Percentiles rank a stretch among this genome's conserved stretches.
phyloP scores from a whole-genome alignment of 2,888 invertebrate species.

The Agrilus cyanescens region DNA sequence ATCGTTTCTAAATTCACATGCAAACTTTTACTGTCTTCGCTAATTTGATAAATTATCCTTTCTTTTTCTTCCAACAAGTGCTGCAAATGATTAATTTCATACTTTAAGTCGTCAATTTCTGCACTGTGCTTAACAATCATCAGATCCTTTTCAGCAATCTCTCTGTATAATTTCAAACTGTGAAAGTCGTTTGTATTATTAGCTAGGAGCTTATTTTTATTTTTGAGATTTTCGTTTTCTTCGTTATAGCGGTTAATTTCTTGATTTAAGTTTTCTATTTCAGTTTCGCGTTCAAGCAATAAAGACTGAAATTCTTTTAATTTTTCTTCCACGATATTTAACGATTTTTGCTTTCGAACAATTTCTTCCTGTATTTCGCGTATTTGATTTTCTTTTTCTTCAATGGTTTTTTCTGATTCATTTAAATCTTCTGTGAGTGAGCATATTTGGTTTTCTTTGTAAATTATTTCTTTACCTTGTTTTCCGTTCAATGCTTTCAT shows the following conservation, averaged over 20 bases:
- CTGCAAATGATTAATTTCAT: slow-evolving; percentile 45
- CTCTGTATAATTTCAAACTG: slow-evolving; percentile 15
- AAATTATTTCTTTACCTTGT: slow-evolving; percentile 23
- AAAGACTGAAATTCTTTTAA: slow-evolving; percentile 25
- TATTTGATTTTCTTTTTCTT: slow-evolving; percentile 24
- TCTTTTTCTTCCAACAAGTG: slow-evolving; percentile 48
- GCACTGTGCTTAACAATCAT: slow-evolving; percentile 19
- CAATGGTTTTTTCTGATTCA: slow-evolving; percentile 7
- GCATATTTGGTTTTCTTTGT: slow-evolving; percentile 20
- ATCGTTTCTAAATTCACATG: slow-evolving; percentile 42
- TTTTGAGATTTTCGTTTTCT: slow-evolving; percentile 35
- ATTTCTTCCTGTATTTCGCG: slow-evolving; percentile 23
- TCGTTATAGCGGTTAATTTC: slow-evolving; percentile 41
- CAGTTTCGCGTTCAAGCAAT: slow-evolving; percentile 38
- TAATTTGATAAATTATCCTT: slow-evolving; percentile 45
- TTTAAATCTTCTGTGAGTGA: slow-evolving; percentile 13
- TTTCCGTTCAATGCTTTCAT: slow-evolving; percentile 21
- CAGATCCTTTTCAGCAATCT: slow-evolving; percentile 19
- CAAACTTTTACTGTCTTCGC: slow-evolving; percentile 41
- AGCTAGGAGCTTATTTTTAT: slow-evolving; percentile 7
- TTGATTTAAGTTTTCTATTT: slow-evolving; percentile 43
- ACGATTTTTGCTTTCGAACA: slow-evolving; percentile 21
- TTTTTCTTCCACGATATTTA: slow-evolving; percentile 36
- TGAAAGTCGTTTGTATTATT: slow-evolving; percentile 6
- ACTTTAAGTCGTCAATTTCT: slow-evolving; percentile 32